These are phyloP conservation scores for Trilocha varians DNA, from an alignment of 2,888 invertebrate genomes.

Conservation along the genomic window DNA sequence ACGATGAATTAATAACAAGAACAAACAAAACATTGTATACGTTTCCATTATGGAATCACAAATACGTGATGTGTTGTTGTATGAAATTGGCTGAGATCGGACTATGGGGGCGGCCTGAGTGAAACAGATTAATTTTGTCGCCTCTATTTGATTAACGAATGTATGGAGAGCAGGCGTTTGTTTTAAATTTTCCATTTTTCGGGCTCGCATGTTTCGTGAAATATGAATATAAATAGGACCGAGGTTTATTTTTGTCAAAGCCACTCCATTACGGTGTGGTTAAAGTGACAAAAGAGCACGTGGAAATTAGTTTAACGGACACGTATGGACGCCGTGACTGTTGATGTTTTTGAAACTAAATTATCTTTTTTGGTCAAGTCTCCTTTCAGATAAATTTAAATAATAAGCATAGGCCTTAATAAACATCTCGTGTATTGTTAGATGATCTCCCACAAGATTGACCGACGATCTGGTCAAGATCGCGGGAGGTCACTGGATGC, in stretches of 20 bases:
- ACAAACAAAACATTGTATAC: conserved; percentile 42
- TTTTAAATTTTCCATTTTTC: conserved; percentile 1
- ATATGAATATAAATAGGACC: background rate
- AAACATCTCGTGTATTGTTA: no score
- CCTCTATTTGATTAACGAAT: conserved; percentile 6
- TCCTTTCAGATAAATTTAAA: no score
- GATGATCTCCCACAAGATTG: no score
- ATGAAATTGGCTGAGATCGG: conserved; percentile 48
- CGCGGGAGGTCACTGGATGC: no score
- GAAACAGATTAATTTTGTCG: conserved; percentile 43
- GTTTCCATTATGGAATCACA: conserved; percentile 40
- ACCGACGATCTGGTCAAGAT: no score
- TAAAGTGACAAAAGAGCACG: conserved; percentile 11
- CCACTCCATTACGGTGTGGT: background rate
- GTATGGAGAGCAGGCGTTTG: conserved; percentile 3
- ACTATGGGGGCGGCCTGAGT: conserved; percentile 21
- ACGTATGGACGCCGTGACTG: background rate
- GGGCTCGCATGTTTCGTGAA: background rate
- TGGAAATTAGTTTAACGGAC: conserved; percentile 12
- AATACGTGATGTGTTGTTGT: conserved; percentile 52
- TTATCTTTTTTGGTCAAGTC: no score
- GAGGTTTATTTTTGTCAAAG: background rate
- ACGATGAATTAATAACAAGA: conserved; percentile 48
- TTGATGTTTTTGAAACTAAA: background rate
- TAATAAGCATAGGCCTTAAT: no score